Conservation (phyloP, 2,888 invertebrate genomes). For the Busseola fusca region DNA sequence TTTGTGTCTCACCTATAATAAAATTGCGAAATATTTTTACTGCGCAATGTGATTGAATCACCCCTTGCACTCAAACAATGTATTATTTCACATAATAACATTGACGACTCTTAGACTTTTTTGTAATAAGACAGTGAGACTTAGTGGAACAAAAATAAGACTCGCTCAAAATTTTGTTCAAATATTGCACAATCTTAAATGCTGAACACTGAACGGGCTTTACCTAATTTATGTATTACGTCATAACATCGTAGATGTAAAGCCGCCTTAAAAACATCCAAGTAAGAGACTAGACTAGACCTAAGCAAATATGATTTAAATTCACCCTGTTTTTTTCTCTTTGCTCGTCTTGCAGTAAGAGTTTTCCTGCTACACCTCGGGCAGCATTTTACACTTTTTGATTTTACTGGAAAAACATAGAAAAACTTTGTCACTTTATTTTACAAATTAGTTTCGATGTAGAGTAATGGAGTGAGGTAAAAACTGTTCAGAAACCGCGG, state of each 20-base stretch:
- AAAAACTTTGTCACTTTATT: conserved; percentile 23
- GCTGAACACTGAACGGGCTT: not conserved
- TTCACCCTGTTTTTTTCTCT: not conserved
- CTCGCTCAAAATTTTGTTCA: not conserved
- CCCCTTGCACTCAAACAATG: not conserved
- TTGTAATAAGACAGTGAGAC: not conserved
- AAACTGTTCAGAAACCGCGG: not conserved
- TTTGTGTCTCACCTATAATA: not conserved
- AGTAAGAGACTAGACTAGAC: not conserved
- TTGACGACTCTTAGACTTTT: not conserved
- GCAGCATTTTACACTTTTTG: conserved; percentile 32
- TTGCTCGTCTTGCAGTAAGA: conserved; percentile 1
- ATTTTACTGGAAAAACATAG: conserved; percentile 15
- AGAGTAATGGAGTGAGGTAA: not conserved
- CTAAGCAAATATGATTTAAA: conserved; percentile 5
- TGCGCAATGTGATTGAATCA: not conserved
- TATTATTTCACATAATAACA: not conserved
- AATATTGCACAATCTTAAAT: not conserved
- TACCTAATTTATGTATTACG: not conserved
- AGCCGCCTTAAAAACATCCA: not conserved
- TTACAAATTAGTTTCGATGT: conserved; percentile 9
- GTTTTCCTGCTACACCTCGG: conserved; percentile 12
- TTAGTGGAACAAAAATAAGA: not conserved
- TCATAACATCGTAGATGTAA: not conserved
- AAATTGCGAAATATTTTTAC: not conserved